phyloP scores from a whole-genome alignment of 2,888 invertebrate genomes.

The Girardia tigrina region DNA sequence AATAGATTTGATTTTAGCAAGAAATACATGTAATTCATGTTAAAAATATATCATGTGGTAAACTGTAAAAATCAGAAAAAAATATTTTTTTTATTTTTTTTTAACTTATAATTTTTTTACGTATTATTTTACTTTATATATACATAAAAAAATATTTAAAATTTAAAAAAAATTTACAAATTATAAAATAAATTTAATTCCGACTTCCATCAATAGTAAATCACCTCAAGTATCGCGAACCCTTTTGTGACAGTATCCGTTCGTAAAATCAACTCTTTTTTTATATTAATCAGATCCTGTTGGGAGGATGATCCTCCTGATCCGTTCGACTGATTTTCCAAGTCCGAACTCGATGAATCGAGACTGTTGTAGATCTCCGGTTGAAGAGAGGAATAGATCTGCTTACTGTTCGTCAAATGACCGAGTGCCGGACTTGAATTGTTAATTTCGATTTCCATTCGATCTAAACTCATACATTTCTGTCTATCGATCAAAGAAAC shows the following conservation, averaged over 20 bases:
- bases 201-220: too few relatives aligned
- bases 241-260: background rate
- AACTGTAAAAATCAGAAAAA: too few relatives aligned
- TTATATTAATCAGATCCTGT: background rate
- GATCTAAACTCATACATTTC: background rate
- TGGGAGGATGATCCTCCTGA: background rate
- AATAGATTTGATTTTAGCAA: too few relatives aligned
- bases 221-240: background rate
- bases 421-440: background rate
- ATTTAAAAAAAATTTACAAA: too few relatives aligned
- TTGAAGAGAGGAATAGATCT: background rate
- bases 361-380: slow-evolving; percentile 1
- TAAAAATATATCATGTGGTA: too few relatives aligned
- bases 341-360: background rate
- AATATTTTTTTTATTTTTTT: too few relatives aligned
- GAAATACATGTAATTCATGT: too few relatives aligned
- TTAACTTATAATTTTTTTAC: too few relatives aligned
- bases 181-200: too few relatives aligned
- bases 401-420: background rate
- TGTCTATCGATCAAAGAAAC: background rate
- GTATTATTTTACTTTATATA: too few relatives aligned
- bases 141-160: too few relatives aligned
- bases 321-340: background rate
- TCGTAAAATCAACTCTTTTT: background rate
- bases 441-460: background rate